A percentile compares a stretch with the other conserved stretches of the same genome.
Conservation (phyloP, 2,113 vertebrate species). For the Melanocharis versteri region DNA sequence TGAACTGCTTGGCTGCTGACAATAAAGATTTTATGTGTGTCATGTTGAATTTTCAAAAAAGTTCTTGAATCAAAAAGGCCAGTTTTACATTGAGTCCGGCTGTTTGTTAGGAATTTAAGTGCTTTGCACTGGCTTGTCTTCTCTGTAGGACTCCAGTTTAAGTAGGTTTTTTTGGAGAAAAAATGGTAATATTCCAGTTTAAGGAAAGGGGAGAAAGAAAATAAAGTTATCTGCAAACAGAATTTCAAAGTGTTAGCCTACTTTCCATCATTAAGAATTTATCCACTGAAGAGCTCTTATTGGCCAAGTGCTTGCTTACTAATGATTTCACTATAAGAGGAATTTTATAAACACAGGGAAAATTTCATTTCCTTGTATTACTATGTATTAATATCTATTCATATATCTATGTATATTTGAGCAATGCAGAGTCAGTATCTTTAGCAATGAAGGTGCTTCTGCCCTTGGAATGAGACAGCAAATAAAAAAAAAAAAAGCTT, state of each 20-base stretch:
- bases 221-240: constrained; percentile 6
- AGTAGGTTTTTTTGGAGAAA: constrained; percentile 19
- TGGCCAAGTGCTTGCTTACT: constrained; percentile 13
- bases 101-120: constrained; percentile 65
- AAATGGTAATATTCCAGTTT: neutral
- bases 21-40: constrained; percentile 66
- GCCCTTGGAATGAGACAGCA: constrained; percentile 38
- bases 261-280: constrained; percentile 51
- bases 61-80: constrained; percentile 48
- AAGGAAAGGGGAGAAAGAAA: neutral
- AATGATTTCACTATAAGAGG: neutral
- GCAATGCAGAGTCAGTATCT: neutral
- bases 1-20: constrained; percentile 31
- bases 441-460: neutral
- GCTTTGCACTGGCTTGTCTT: constrained; percentile 3
- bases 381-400: neutral
- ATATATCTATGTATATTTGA: neutral
- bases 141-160: neutral
- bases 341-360: neutral
- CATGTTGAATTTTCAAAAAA: constrained; percentile 59
- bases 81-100: constrained; percentile 19
- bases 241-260: constrained; percentile 33
- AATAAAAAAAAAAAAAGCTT: constrained; percentile 55
- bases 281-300: neutral
- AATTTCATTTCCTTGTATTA: neutral